These are phyloP conservation scores for Diorhabda elongata DNA, from an alignment of 1,140 invertebrate genomes.

Conservation along the genomic window DNA sequence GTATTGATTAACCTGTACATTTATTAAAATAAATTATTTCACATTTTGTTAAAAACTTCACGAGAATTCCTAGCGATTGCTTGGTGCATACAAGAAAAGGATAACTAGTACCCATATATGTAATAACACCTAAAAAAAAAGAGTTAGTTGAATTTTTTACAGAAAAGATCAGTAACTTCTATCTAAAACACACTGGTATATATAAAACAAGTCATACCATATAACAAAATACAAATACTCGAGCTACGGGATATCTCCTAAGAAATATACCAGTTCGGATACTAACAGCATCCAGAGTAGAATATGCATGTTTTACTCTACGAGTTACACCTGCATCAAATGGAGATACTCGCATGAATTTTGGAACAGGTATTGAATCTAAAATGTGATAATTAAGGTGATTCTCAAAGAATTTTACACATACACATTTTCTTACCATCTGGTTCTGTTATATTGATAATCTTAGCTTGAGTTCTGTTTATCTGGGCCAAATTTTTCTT, in stretches of 20 bases:
- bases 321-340: slow-evolving; percentile 74
- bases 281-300: slow-evolving; percentile 70
- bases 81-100: slow-evolving; percentile 49
- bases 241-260: slow-evolving; percentile 72
- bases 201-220: slow-evolving; percentile 32
- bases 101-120: slow-evolving; percentile 71
- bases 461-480: slow-evolving; percentile 36
- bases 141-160: too few species aligned
- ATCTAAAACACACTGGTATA: background rate
- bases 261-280: slow-evolving; percentile 76
- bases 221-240: slow-evolving; percentile 74
- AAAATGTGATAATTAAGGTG: slow-evolving; percentile 27
- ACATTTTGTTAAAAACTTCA: background rate
- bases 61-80: slow-evolving; percentile 1
- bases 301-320: slow-evolving; percentile 75
- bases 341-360: slow-evolving; percentile 69
- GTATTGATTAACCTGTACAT: background rate
- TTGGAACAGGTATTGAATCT: slow-evolving; percentile 65
- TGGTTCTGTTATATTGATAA: slow-evolving; percentile 60
- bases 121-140: slow-evolving; percentile 55
- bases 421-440: slow-evolving; percentile 50
- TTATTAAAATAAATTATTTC: background rate
- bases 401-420: slow-evolving; percentile 42
- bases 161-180: background rate
- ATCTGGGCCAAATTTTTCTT: slow-evolving; percentile 33